Base-by-base conservation (phyloP, 2,797 vertebrate species). In the Antrozous pallidus region DNA sequence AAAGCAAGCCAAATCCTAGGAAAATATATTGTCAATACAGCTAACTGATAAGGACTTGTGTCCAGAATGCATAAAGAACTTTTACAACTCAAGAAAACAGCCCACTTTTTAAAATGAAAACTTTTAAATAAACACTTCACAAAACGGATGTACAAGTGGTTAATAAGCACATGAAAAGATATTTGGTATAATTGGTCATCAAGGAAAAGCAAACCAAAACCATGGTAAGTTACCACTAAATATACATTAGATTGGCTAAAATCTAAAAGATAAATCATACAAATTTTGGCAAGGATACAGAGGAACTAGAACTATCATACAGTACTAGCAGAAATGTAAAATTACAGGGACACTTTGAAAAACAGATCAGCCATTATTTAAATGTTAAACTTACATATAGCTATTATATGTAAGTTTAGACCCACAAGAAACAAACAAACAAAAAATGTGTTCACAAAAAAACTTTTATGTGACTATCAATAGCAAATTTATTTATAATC, bases 401-500 rank as follows among this genome's bases (percentile, higher is more conserved):
- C 28, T 33, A 17, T 16, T 18, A 18, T 13, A 10, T n/a, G 18
- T n/a, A n/a, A n/a, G n/a, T n/a, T n/a, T 11, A 47, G 26, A 31
- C 3, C 2, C 18, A 45, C 38, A 36, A 81, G 14, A 89, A 95
- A 87, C 38, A 87, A 74, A 56, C 4, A 56, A 56, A 58, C 24
- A 12, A 58, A 47, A 38, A 58, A 40, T 11, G 4, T 42, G 28
- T 56, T 42, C 56, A 67, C 28, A 83, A 3, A 71, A 38, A 61
- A 5, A 63, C 65, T 49, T 56, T 73, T 33, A 88, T n/a, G 78
- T 97, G 94, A 93, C 88, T n/a, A 85, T 95, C 93, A 90, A 95
- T 13, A 85, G 33, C 2, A 42, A 28, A 22, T 92, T 82, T 85
- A 61, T 42, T 82, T 74, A 38, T 8, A 73, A 42, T 42, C 8